A percentile compares a stretch with the other conserved stretches of the same genome.
phyloP scores from a whole-genome alignment of 2,797 vertebrate genomes.

The Leptoclinus maculatus region DNA sequence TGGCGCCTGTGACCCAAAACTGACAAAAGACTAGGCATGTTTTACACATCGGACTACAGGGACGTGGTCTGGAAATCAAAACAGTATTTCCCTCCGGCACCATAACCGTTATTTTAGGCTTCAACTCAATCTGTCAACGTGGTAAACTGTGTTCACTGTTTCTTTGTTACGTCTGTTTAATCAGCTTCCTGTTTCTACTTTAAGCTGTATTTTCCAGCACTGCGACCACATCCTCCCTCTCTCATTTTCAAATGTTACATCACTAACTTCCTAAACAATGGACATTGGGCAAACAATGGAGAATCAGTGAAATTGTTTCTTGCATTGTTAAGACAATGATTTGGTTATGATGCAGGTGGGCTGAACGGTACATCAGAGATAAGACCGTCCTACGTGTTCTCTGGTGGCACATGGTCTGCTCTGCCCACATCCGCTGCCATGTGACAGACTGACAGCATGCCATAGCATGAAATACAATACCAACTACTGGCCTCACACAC shows the following conservation, averaged over 20 bases:
- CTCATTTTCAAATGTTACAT: not conserved
- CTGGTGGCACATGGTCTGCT: slow-evolving; percentile 7
- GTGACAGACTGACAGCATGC: slow-evolving; percentile 39
- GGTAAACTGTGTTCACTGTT: not conserved
- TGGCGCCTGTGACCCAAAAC: not conserved
- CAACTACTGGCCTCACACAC: slow-evolving; percentile 6
- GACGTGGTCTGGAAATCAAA: not conserved
- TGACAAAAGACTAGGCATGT: not conserved
- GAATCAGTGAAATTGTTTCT: not conserved
- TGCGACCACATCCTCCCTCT: not conserved
- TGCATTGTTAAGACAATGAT: slow-evolving; percentile 33
- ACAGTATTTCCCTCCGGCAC: not conserved
- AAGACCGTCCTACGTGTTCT: slow-evolving; percentile 36
- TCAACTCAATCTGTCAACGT: not conserved
- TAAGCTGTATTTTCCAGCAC: not conserved
- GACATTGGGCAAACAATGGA: not conserved
- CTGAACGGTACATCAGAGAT: slow-evolving; percentile 28
- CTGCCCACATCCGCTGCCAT: slow-evolving; percentile 49
- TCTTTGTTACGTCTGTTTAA: slow-evolving; percentile 1
- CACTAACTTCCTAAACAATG: slow-evolving; percentile 14
- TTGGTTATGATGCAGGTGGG: slow-evolving; percentile 22
- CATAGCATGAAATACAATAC: slow-evolving; percentile 34
- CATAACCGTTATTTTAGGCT: slow-evolving; percentile 13
- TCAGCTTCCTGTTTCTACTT: slow-evolving; percentile 8
- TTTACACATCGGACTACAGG: not conserved